These are phyloP conservation scores for Picus viridis DNA, from an alignment of 2,797 vertebrate species.

Conservation along the genomic window DNA sequence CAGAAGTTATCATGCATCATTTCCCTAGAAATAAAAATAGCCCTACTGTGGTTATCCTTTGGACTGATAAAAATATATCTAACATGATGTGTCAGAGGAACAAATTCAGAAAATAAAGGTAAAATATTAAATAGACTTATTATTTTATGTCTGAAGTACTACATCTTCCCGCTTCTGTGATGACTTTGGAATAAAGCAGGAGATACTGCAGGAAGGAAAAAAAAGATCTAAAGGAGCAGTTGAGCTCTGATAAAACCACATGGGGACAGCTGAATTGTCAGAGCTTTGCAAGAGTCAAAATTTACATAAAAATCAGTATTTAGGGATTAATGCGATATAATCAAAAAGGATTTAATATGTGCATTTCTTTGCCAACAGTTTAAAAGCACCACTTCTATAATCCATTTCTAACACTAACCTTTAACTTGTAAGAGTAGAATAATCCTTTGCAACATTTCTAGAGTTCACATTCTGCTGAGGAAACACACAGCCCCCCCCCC, in stretches of 20 bases:
- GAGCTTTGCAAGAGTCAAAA: constrained; percentile 60
- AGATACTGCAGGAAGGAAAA: constrained; percentile 30
- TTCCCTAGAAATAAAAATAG: constrained; percentile 73
- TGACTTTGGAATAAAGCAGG: constrained; percentile 56
- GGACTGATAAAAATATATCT: constrained; percentile 72
- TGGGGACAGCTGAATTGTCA: constrained; percentile 51
- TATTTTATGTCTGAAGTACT: constrained; percentile 59
- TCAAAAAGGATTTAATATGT: constrained; percentile 70
- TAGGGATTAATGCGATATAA: constrained; percentile 68
- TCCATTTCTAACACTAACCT: constrained; percentile 62
- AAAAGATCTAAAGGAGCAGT: constrained; percentile 60
- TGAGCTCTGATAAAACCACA: constrained; percentile 53
- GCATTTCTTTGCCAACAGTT: constrained; percentile 68
- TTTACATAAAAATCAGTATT: constrained; percentile 71
- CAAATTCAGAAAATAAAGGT: constrained; percentile 70
- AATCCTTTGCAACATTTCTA: constrained; percentile 58
- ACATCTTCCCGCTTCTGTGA: constrained; percentile 41
- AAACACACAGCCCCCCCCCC: neutral
- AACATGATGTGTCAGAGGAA: constrained; percentile 58
- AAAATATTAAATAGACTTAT: constrained; percentile 67
- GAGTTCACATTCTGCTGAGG: constrained; percentile 18
- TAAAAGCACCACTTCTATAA: constrained; percentile 52
- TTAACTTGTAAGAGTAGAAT: constrained; percentile 58
- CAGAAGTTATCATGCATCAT: constrained; percentile 60
- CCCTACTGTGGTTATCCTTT: constrained; percentile 68